These are phyloP conservation scores for Triplophysa yarkandensis DNA, from an alignment of 2,797 vertebrate species.

Conservation along the genomic window DNA sequence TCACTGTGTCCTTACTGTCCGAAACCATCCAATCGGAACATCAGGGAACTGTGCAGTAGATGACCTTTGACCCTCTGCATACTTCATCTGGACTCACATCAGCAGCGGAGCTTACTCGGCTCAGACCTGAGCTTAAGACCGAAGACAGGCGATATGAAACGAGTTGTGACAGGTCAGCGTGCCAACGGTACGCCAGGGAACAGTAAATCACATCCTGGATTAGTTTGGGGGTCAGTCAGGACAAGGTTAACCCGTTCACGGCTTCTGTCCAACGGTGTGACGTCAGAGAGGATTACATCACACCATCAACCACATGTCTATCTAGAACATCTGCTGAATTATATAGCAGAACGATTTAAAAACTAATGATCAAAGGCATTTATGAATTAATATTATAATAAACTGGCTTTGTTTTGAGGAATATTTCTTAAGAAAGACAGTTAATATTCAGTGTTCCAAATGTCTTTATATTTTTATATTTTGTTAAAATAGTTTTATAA, in stretches of 20 bases:
- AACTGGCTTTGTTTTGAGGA: too few species aligned
- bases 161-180: constrained; percentile 5
- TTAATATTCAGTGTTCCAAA: too few species aligned
- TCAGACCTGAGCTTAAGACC: background rate
- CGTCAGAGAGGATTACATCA: constrained; percentile 17
- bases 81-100: background rate
- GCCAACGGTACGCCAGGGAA: constrained; percentile 6
- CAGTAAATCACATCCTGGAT: constrained; percentile 39
- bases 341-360: background rate
- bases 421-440: too few species aligned
- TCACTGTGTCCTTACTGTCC: constrained; percentile 26
- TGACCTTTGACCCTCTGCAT: background rate
- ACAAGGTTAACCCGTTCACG: constrained; percentile 44
- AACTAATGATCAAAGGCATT: too few species aligned
- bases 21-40: constrained; percentile 13
- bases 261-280: background rate
- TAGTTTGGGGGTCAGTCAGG: constrained; percentile 19
- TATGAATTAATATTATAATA: too few species aligned
- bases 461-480: too few species aligned
- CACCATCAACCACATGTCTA: background rate
- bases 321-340: background rate
- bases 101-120: background rate
- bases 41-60: background rate
- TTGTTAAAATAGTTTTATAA: too few species aligned
- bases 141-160: background rate